Percentiles rank a stretch among this genome's conserved stretches.
Evolutionary conservation across 2,888 invertebrate genomes (phyloP).

Genomic region (Unio pictorum): DNA sequence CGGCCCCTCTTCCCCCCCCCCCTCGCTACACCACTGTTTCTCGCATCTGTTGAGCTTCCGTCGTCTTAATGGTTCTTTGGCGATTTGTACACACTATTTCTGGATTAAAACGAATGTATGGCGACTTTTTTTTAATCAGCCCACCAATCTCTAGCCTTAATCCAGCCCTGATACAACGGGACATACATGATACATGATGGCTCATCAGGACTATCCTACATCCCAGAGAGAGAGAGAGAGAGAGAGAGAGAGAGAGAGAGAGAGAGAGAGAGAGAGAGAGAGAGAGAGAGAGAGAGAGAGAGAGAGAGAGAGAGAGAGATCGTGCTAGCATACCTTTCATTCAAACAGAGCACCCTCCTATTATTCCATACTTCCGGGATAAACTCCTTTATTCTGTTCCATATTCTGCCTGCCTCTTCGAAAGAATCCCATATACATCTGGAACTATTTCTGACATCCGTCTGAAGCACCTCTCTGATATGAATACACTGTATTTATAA

Average conservation of each 20-base stretch:
- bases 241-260: background rate
- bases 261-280: background rate
- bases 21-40: too few species aligned
- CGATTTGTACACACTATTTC: too few species aligned
- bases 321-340: slow-evolving; percentile 51
- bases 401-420: slow-evolving; percentile 47
- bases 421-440: slow-evolving; percentile 57
- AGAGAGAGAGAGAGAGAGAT: background rate
- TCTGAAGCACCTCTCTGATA: slow-evolving; percentile 40
- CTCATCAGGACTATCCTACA: too few species aligned
- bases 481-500: background rate
- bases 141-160: too few species aligned
- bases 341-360: slow-evolving; percentile 45
- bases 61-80: too few species aligned
- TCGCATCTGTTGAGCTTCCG: too few species aligned
- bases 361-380: slow-evolving; percentile 45
- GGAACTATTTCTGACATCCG: slow-evolving; percentile 52
- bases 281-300: background rate
- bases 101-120: too few species aligned
- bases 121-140: too few species aligned
- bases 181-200: too few species aligned
- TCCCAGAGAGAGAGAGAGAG: background rate
- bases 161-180: too few species aligned
- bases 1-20: too few species aligned
- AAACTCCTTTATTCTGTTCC: slow-evolving; percentile 45